A percentile compares a stretch with the other conserved stretches of the same genome.
These are phyloP conservation scores for Cyanoramphus novaezelandiae DNA, from an alignment of 2,113 vertebrate species.

Conservation along the genomic window DNA sequence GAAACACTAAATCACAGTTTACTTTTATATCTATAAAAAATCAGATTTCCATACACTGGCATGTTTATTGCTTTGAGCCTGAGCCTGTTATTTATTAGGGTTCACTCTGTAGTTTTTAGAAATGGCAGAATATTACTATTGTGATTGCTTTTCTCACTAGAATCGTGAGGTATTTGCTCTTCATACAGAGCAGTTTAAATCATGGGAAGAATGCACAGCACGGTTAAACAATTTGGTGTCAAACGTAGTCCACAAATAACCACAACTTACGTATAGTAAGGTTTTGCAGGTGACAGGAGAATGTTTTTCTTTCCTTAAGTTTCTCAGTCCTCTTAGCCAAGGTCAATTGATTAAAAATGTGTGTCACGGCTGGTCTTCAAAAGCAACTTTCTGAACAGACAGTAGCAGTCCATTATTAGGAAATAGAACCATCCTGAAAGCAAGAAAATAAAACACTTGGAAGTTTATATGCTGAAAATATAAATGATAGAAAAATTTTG, in stretches of 20 bases:
- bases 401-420: neutral
- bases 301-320: neutral
- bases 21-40: neutral
- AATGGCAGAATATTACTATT: neutral
- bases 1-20: constrained; percentile 13
- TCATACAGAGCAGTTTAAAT: neutral
- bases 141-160: neutral
- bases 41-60: neutral
- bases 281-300: neutral
- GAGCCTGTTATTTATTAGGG: constrained; percentile 20
- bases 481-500: neutral
- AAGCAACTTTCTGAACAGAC: neutral
- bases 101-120: neutral
- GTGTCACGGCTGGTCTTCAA: neutral
- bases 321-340: neutral
- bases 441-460: neutral
- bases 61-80: constrained; percentile 1
- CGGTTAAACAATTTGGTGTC: neutral
- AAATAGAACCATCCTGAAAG: neutral
- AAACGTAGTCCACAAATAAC: neutral
- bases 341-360: neutral
- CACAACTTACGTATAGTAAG: rapidly evolving
- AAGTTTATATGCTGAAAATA: neutral
- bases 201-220: neutral
- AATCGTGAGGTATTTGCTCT: neutral